Evolutionary conservation across 2,797 vertebrate species (phyloP), one percentile per base, ranked within the genome.

Genomic region (Siniperca obscura): DNA sequence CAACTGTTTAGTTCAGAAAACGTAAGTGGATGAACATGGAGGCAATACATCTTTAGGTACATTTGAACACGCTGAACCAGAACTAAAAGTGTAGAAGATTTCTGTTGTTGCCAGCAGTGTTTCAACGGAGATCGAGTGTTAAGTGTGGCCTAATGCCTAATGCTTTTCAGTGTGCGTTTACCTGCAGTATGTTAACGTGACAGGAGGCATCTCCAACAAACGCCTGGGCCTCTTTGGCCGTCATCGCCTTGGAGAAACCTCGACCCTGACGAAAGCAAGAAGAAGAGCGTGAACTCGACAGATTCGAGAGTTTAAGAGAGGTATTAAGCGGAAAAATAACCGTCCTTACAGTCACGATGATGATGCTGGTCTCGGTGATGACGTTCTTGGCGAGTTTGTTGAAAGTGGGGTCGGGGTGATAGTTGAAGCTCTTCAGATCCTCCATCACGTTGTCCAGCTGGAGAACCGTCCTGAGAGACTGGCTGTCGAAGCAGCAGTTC

Each of bases 201-300:
- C 98, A 99, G 9, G 83, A 88, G 13, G 96, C 95, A 0, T 97
- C 96, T 0, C 98, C 98, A 14, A 99, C 97, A 50, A 97, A 99
- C 1, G 97, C 98, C 90, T 96, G 90, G 0, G 97, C 98, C 92
- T 99, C 98, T 0, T 93, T 92, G 27, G 95, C 96, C 0, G 98
- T 98, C 97, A 98, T 99, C 2, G 97, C 98, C 90, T 96, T 97
- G 92, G 96, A 91, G 85, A 99, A 96, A 30, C 97, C 97, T 77
- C 90, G 95, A 61, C 98, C 98, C 98, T 99, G 90, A n/a, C 0
- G 17, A 21, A 8, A 19, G 16, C 4, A 25, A 12, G 14, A 38
- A 4, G 60, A n/a, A 19, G 21, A 52, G 1, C 11, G 21, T 44
- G 46, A 72, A 4, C 2, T 42, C 3, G 4, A 25, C 12, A 19